A percentile compares a stretch with the other conserved stretches of the same genome.
phyloP scores from a whole-genome alignment of 2,888 invertebrate species.

The Melieria picta region DNA sequence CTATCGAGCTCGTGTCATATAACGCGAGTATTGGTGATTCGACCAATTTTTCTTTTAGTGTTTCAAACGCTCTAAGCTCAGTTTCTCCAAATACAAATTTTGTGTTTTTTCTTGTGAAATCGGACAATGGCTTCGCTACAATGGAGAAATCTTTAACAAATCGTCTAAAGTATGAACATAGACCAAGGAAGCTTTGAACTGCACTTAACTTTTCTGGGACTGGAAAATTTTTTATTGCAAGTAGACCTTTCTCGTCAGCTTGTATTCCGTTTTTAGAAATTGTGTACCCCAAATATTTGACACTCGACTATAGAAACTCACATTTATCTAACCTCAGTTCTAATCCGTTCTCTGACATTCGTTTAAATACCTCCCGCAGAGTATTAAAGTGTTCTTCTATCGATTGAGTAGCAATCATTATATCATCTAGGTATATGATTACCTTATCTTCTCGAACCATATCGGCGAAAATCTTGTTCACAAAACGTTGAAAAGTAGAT shows the following conservation, averaged over 20 bases:
- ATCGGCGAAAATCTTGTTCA: too few relatives aligned
- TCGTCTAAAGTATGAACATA: too few relatives aligned
- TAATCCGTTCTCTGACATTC: background rate
- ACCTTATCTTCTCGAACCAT: too few relatives aligned
- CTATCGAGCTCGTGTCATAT: constrained; percentile 48
- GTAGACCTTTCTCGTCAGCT: constrained; percentile 8
- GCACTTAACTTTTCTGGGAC: background rate
- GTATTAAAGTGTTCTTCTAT: constrained; percentile 5
- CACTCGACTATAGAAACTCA: background rate
- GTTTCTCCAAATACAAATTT: constrained; percentile 19
- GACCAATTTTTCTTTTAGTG: constrained; percentile 25
- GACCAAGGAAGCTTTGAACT: background rate
- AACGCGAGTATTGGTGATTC: constrained; percentile 46
- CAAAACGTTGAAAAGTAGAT: too few relatives aligned
- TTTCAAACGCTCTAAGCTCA: constrained; percentile 20
- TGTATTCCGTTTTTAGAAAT: background rate
- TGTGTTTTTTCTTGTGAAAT: constrained; percentile 14
- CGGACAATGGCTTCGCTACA: constrained; percentile 3
- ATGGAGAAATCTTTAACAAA: background rate
- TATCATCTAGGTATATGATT: too few relatives aligned
- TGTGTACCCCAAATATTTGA: background rate
- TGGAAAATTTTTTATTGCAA: too few relatives aligned
- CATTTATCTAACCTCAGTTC: background rate
- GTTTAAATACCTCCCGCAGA: constrained; percentile 1
- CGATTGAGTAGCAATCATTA: background rate